Base-by-base conservation (phyloP, 2,888 invertebrate species). In the Conistra vaccinii region DNA sequence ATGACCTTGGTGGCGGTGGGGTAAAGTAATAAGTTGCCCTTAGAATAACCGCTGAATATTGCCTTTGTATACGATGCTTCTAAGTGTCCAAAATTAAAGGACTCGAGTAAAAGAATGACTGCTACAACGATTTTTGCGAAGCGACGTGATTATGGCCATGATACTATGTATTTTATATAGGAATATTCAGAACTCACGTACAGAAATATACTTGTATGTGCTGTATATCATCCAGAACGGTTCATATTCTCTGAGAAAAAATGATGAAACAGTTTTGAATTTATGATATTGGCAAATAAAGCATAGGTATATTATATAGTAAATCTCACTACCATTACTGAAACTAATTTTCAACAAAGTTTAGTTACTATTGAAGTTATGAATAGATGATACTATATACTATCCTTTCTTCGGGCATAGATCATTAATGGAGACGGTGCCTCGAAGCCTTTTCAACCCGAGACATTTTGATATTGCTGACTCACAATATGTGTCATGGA, bases 391-490 rank as follows among this genome's bases (percentile, higher is more conserved):
- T 39, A 10, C 14, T 29, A n/a, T n/a, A n/a, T n/a, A 17, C 35
- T n/a, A 35, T 35, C 45, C 55, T 62, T 77, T 77, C 75, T 77
- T 57, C 55, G 32, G 39, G 26, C 75, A 55, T 51, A 81, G 53
- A 39, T 62, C 81, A 62, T 74, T 55, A 81, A 81, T 57, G 55
- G 42, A 75, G 76, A 77, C 62, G 62, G 32, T 60, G 14, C 53
- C 45, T 48, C 81, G 1, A 51, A 81, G 39, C 60, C 81, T 76
- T 78, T 81, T 55, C n/a, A 76, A 60, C 29, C 17, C 53, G 26
- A 75, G 35, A 58, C 63, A 78, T 69, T 76, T 62, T 78, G 45
- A 53, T 83, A 78, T 69, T 62, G 78, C 78, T 78, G 78, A 79
- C 35, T 79, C 83, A 83, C 53, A 45, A 58, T 68, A 63, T 78